Base-by-base conservation (phyloP, 2,797 vertebrate species). In the Macrochelys suwanniensis region DNA sequence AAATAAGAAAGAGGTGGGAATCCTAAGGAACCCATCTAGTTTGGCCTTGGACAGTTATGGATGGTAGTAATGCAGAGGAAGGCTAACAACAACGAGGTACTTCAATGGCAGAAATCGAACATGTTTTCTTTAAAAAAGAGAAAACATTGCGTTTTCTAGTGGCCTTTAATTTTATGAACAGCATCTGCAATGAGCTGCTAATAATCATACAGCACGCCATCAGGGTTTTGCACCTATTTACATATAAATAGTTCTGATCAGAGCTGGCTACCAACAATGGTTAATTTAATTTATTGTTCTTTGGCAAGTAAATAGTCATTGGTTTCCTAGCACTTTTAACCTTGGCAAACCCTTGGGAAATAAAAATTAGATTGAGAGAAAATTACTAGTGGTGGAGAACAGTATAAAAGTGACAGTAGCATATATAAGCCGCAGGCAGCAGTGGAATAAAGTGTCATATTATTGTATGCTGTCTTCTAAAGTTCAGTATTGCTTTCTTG, bases 311-410 rank as follows among this genome's bases (percentile, higher is more conserved):
- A 98, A 97, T 94, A 97, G 97, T 98, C 98, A 97, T 96, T 97
- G 98, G 97, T 98, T 98, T 98, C 97, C 96, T 93, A 98, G 96
- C 96, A 98, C 98, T 98, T 98, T 98, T 98, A 98, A 98, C 98
- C 98, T 98, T 98, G 97, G 96, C 89, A 95, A 98, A 97, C 98
- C 98, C 98, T 97, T 98, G 98, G 98, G 98, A 98, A 98, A 98
- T 98, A 98, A 98, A 98, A 98, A 98, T 98, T 98, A 98, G 97
- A 98, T 98, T 97, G 98, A 97, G 97, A 98, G 98, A 98, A 98
- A 98, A 98, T 98, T 98, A 98, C 98, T 98, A 96, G 95, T 96
- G 94, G 97, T 97, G 81, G 98, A 95, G 96, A 98, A 98, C 97
- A 97, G 98, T 97, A 97, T 98, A 98, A 97, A 98, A 98, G 96